A percentile compares a stretch with the other conserved stretches of the same genome.
These are phyloP conservation scores for Crotalus adamanteus DNA, from an alignment of 2,797 vertebrate species.

Conservation along the genomic window DNA sequence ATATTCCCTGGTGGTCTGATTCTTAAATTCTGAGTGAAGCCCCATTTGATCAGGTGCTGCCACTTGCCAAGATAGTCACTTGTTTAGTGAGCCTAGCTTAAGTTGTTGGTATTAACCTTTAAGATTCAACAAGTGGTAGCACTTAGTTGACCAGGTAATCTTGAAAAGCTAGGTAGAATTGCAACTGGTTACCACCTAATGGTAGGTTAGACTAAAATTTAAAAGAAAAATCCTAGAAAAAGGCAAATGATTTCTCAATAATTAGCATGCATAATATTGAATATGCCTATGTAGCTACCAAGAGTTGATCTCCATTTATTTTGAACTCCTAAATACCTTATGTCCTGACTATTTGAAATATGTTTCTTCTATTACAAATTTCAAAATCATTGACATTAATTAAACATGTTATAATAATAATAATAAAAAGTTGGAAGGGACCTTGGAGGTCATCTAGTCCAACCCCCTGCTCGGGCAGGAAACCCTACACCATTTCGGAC, in stretches of 20 bases:
- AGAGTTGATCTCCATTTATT: not conserved
- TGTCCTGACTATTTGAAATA: not conserved
- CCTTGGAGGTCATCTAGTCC: too few species aligned
- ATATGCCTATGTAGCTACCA: not conserved
- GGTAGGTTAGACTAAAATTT: not conserved
- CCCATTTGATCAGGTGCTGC: not conserved
- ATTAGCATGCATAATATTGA: not conserved
- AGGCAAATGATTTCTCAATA: not conserved
- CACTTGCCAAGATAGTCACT: not conserved
- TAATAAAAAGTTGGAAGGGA: too few species aligned
- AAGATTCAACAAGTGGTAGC: not conserved
- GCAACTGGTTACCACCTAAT: not conserved
- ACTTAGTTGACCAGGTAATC: not conserved
- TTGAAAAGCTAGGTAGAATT: not conserved
- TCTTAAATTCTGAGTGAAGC: not conserved
- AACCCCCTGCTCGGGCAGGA: too few species aligned
- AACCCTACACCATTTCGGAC: too few species aligned
- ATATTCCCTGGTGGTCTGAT: not conserved
- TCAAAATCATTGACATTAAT: too few species aligned
- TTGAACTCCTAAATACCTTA: not conserved
- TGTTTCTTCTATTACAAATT: not conserved
- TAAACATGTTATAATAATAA: too few species aligned
- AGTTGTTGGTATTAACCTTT: not conserved
- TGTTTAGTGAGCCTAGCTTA: not conserved
- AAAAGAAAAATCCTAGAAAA: not conserved